Percentiles rank a stretch among this genome's conserved stretches.
Conservation (phyloP, 2,113 vertebrate species). For the Albula goreensis region DNA sequence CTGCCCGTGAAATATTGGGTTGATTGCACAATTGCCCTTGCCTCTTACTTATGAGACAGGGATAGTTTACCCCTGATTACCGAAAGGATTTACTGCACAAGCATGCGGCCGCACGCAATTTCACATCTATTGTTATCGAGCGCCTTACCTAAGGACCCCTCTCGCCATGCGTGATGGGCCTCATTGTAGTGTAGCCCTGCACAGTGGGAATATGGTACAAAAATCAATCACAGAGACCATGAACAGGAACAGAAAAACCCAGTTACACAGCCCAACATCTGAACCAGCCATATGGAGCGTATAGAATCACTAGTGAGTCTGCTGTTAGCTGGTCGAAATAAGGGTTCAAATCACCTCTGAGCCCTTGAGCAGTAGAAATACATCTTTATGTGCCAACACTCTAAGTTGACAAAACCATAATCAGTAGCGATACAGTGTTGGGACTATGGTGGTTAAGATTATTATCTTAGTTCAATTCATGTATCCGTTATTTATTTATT, state of each 20-base stretch:
- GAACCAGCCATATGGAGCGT: background rate
- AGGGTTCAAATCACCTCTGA: background rate
- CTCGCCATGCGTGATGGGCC: background rate
- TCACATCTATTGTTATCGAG: background rate
- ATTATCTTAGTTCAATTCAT: no score
- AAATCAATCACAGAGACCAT: background rate
- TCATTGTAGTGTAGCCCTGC: background rate
- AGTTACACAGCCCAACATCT: no score
- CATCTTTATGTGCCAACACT: background rate
- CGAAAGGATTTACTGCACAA: background rate
- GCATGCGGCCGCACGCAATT: background rate
- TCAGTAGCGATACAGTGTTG: background rate
- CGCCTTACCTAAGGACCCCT: background rate
- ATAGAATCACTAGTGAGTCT: background rate
- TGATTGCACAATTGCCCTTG: conserved; percentile 3
- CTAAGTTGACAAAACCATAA: background rate
- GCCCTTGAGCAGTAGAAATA: background rate
- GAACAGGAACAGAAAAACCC: background rate
- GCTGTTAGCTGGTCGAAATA: background rate
- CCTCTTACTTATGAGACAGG: background rate
- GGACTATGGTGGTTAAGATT: background rate
- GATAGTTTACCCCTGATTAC: background rate
- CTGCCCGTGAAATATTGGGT: background rate
- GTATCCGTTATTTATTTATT: no score
- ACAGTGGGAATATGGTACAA: background rate